These are phyloP conservation scores for Aspidapion aeneum DNA, from an alignment of 2,888 invertebrate species.

Conservation along the genomic window DNA sequence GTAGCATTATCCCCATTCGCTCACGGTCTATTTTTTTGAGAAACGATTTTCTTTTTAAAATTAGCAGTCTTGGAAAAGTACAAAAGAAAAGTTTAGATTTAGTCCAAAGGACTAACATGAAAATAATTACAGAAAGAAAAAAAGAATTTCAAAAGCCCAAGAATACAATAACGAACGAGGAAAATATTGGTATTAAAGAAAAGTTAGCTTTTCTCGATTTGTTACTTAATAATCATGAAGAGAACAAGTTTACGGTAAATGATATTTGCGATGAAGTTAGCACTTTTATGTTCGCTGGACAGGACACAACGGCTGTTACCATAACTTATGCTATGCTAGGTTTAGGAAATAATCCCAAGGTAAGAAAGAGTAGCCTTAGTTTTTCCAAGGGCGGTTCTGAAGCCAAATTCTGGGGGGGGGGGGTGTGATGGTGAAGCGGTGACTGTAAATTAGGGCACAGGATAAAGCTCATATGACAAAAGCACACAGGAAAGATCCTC, in stretches of 20 bases:
- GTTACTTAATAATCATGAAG: conserved; percentile 32
- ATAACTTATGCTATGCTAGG: conserved; percentile 42
- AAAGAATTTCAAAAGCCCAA: conserved; percentile 1
- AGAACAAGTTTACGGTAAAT: conserved; percentile 37
- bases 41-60: too few relatives aligned
- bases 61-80: too few relatives aligned
- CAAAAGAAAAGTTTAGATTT: too few relatives aligned
- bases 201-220: conserved; percentile 43
- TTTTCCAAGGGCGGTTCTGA: too few relatives aligned
- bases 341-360: conserved; percentile 42
- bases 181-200: conserved; percentile 32
- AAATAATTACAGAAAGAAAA: conserved; percentile 1
- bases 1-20: too few relatives aligned
- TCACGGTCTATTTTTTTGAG: too few relatives aligned
- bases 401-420: too few relatives aligned
- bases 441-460: too few relatives aligned
- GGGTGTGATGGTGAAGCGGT: too few relatives aligned
- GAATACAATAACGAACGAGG: conserved; percentile 15
- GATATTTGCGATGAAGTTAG: conserved; percentile 47
- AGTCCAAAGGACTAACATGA: neutral
- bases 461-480: too few relatives aligned
- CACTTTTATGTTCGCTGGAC: conserved; percentile 47
- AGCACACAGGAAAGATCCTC: too few relatives aligned
- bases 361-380: too few relatives aligned
- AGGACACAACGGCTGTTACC: conserved; percentile 45